These are phyloP conservation scores for Oxytorus armatus DNA, from an alignment of 2,888 invertebrate genomes.

Conservation along the genomic window DNA sequence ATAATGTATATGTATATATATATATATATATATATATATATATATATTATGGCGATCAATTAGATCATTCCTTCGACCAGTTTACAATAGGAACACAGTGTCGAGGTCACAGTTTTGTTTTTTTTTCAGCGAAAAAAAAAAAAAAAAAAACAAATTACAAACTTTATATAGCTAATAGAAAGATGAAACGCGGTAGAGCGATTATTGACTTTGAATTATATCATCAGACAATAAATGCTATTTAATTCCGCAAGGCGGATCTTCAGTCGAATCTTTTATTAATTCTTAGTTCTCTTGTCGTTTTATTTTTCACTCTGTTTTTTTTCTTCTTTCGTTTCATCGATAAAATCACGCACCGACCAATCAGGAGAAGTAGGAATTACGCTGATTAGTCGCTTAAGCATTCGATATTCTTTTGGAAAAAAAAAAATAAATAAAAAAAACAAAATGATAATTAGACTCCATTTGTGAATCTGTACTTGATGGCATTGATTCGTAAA, in stretches of 20 bases:
- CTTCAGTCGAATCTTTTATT: constrained; percentile 48
- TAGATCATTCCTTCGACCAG: constrained; percentile 31
- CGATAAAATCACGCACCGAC: too few relatives aligned
- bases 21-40: not conserved
- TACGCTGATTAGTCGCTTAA: too few relatives aligned
- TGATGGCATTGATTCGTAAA: too few relatives aligned
- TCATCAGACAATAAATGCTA: constrained; percentile 34
- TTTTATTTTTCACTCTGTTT: too few relatives aligned
- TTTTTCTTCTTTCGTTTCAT: too few relatives aligned
- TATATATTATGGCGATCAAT: constrained; percentile 31
- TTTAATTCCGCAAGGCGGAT: constrained; percentile 41
- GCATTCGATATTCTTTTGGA: too few relatives aligned
- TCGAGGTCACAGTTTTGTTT: constrained; percentile 19
- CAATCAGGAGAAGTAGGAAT: too few relatives aligned
- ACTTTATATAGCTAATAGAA: not conserved
- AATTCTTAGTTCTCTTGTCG: constrained; percentile 15
- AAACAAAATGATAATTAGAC: too few relatives aligned
- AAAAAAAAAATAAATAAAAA: too few relatives aligned
- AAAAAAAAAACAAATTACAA: not conserved
- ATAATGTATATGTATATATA: too few relatives aligned
- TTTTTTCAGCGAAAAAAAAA: not conserved
- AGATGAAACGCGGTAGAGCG: constrained; percentile 14
- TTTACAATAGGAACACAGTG: constrained; percentile 58
- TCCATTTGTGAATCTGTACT: too few relatives aligned
- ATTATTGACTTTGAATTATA: constrained; percentile 45